Percentiles rank a stretch among this genome's conserved stretches.
phyloP scores from a whole-genome alignment of 2,113 vertebrate species.

The Hippolais icterina region DNA sequence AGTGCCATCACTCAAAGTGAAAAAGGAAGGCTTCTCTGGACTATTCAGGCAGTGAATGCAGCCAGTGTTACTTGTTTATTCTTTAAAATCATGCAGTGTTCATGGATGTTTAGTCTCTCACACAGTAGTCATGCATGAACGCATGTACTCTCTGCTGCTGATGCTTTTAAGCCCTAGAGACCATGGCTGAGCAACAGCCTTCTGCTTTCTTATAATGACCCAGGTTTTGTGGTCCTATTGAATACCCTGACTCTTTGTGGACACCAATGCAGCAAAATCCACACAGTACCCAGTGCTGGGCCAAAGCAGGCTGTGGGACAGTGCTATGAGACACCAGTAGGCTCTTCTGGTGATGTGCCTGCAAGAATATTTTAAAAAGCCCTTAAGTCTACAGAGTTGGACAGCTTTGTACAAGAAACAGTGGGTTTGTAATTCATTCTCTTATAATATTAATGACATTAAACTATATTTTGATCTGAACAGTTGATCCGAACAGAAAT shows the following conservation, averaged over 20 bases:
- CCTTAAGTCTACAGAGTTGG: neutral
- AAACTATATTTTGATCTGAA: neutral
- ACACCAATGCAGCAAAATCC: neutral
- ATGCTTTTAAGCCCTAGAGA: neutral
- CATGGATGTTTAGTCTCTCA: neutral
- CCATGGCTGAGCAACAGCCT: neutral
- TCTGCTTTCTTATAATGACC: neutral
- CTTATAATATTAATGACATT: neutral
- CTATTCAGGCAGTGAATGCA: neutral
- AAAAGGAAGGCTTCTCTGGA: neutral
- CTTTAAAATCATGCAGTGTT: neutral
- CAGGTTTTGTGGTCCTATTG: neutral
- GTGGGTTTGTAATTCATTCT: neutral
- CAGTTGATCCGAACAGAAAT: neutral
- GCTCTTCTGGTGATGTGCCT: neutral
- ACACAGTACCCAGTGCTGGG: accelerated
- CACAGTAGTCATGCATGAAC: neutral
- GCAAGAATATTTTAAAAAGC: neutral
- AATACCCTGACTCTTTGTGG: accelerated
- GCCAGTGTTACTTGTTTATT: neutral
- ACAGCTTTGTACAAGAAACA: neutral
- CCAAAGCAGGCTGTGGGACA: neutral
- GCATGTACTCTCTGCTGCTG: neutral
- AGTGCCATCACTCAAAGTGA: neutral
- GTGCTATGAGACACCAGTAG: neutral